phyloP scores from a whole-genome alignment of 2,888 invertebrate species.

The Ophion ventricosus region DNA sequence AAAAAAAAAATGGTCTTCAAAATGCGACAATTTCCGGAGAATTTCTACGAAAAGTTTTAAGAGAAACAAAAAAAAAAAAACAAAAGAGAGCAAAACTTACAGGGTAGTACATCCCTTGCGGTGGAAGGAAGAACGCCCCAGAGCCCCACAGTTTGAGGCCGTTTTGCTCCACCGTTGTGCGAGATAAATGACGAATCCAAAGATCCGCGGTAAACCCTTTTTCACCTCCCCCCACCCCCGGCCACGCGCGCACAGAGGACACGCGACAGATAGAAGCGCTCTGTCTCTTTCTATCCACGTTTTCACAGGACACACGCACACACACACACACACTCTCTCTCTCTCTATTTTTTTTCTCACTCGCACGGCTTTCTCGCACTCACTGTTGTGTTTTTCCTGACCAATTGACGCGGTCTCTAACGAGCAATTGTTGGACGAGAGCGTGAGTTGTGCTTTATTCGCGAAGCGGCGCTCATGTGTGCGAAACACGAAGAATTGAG shows the following conservation, averaged over 20 bases:
- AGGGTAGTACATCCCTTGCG: slow-evolving; percentile 98
- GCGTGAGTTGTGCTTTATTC: neutral
- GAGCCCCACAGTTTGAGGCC: slow-evolving; percentile 98
- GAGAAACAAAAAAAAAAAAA: slow-evolving; percentile 14
- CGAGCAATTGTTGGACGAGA: neutral
- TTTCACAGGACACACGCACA: too few relatives aligned
- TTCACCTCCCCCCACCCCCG: slow-evolving; percentile 31
- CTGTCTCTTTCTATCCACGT: slow-evolving; percentile 36
- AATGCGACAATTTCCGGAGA: neutral
- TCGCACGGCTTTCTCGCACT: neutral
- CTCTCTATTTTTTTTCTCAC: neutral
- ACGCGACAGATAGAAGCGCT: slow-evolving; percentile 7
- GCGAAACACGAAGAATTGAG: slow-evolving; percentile 15
- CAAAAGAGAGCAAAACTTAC: slow-evolving; percentile 87
- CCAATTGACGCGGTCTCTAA: neutral
- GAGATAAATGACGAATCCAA: slow-evolving; percentile 76
- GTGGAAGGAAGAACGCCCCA: slow-evolving; percentile 97
- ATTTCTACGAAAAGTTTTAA: neutral
- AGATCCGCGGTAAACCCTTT: slow-evolving; percentile 66
- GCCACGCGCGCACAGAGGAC: slow-evolving; percentile 20
- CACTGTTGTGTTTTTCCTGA: neutral
- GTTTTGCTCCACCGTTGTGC: slow-evolving; percentile 85
- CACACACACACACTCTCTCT: neutral
- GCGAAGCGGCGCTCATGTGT: slow-evolving; percentile 6
- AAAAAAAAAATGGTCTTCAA: neutral